phyloP scores from a whole-genome alignment of 2,113 vertebrate genomes.

The Varanus komodoensis region DNA sequence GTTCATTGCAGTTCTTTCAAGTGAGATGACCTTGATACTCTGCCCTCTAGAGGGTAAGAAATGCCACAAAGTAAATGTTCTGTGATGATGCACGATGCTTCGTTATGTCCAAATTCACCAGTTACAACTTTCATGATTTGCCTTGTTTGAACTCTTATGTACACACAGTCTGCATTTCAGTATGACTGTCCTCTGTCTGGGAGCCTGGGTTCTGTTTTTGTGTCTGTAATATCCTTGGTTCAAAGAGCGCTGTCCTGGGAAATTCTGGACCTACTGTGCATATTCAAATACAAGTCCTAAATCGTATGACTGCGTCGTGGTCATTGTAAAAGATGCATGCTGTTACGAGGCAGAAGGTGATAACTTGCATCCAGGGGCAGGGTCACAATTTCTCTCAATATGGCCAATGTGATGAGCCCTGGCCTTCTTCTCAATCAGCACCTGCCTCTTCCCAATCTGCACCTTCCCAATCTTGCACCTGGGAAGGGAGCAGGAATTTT shows the following conservation, averaged over 20 bases:
- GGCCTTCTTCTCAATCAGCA: background rate
- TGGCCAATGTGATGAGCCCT: background rate
- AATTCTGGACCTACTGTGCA: background rate
- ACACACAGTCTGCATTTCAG: background rate
- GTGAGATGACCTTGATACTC: background rate
- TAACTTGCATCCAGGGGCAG: background rate
- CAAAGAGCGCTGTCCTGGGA: background rate
- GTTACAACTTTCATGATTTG: background rate
- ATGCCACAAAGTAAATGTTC: background rate
- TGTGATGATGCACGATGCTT: background rate
- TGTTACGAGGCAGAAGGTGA: background rate
- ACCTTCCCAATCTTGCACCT: background rate
- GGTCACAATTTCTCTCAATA: background rate
- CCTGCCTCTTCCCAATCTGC: background rate
- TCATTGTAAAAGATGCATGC: background rate
- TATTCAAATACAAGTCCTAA: slow-evolving; percentile 11
- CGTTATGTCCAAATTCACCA: background rate
- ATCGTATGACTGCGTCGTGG: background rate
- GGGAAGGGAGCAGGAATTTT: no score
- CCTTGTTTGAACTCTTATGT: background rate
- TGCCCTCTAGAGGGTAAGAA: background rate
- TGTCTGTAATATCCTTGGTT: background rate
- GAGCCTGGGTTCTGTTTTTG: background rate
- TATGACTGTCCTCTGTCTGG: background rate
- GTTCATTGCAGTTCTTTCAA: background rate